Evolutionary conservation across 1,140 invertebrate species (phyloP), one percentile per base, ranked within the genome.

Genomic region (Tribolium madens): DNA sequence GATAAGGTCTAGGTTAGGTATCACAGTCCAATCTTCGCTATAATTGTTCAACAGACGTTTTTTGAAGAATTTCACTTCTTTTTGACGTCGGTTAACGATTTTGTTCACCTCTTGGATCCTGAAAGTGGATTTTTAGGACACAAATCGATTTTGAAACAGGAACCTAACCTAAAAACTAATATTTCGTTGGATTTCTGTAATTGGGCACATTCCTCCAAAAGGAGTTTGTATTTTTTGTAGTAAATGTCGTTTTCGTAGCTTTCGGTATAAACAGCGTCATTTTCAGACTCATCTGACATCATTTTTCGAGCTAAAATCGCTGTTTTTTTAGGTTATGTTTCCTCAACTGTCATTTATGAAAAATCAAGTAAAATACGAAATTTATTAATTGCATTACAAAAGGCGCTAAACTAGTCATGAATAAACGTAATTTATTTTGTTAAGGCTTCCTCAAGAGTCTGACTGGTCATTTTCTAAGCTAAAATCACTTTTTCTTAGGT

Each of bases 121-220:
- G 83, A 76, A 87, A 87, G 15, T 42, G 0, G 15, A 71, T 57
- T 57, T 36, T 57, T 9, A 31, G 14, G 4, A 9, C 26, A 64
- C 17, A 80, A 83, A 75, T 9, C 18, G 36, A 75, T 26, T 71
- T 21, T 68, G 36, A n/a, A n/a, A n/a, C 1, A 17, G 21, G 33
- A 10, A 31, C 86, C 84, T 76, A 84, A 89, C 88, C 90, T 89
- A 86, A 91, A 89, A 14, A 91, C 87, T 77, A 91, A 86, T 83
- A 89, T 87, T 85, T 91, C 89, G 84, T 91, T 91, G 82, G 90
- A 88, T 86, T 90, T 89, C 81, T 91, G 90, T 76, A 92, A 86
- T 48, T 88, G 88, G 85, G 90, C 88, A 84, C 91, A 91, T 87
- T 90, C 87, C 82, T 91, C 90, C 70, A 90, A 84, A 53, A 92